These are phyloP conservation scores for Rhagoletis zephyria DNA, from an alignment of 1,140 invertebrate genomes.

Conservation along the genomic window DNA sequence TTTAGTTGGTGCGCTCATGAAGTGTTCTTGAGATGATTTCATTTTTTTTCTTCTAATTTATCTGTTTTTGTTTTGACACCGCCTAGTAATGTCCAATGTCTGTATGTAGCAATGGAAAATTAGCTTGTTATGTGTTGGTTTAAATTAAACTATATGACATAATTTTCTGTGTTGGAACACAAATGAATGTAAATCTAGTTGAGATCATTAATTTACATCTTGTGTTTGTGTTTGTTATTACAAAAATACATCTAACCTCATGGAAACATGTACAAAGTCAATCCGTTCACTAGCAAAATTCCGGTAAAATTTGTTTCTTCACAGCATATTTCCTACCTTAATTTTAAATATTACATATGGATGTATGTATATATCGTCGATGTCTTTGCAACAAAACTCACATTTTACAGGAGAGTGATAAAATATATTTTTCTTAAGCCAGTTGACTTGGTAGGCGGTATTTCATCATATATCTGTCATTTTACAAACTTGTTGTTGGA, in stretches of 20 bases:
- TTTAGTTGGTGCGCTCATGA: constrained; percentile 3
- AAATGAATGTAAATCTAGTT: background rate
- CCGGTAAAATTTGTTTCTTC: no score
- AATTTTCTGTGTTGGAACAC: background rate
- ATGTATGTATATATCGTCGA: no score
- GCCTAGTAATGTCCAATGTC: constrained; percentile 1
- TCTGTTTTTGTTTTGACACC: background rate
- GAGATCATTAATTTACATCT: constrained; percentile 21
- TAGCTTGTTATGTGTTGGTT: constrained; percentile 4
- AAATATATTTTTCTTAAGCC: no score
- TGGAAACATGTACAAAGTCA: background rate
- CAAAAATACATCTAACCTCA: background rate
- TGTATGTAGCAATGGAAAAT: constrained; percentile 3
- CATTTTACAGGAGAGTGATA: no score
- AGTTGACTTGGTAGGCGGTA: no score
- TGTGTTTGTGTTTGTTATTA: background rate
- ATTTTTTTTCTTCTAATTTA: constrained; percentile 9
- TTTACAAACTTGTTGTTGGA: no score
- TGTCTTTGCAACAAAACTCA: no score
- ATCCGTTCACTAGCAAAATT: background rate
- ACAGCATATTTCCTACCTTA: no score
- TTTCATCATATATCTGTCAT: no score
- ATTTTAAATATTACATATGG: no score
- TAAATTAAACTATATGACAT: constrained; percentile 49
- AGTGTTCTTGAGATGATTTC: constrained; percentile 45